These are phyloP conservation scores for Eupithecia exiguata DNA, from an alignment of 2,888 invertebrate genomes.

Conservation along the genomic window DNA sequence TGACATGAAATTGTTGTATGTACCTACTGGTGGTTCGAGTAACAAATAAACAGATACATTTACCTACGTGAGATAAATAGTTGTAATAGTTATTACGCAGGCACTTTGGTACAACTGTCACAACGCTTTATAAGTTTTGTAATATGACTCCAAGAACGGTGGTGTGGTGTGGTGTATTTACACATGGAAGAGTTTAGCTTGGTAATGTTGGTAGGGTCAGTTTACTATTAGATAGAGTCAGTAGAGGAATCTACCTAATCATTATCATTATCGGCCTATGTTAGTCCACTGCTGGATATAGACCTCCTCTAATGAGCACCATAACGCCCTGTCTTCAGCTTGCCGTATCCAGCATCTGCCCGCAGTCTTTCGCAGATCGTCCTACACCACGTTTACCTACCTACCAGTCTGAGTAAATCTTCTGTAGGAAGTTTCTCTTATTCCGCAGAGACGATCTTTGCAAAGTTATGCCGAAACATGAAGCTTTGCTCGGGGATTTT, in stretches of 20 bases:
- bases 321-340: too few relatives aligned
- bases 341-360: too few relatives aligned
- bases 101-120: background rate
- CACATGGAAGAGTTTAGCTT: background rate
- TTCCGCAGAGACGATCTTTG: background rate
- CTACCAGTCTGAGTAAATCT: background rate
- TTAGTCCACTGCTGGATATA: too few relatives aligned
- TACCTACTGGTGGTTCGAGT: background rate
- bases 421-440: conserved; percentile 1
- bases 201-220: background rate
- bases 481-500: conserved; percentile 4
- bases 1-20: background rate
- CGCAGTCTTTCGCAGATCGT: too few relatives aligned
- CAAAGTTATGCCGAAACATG: conserved; percentile 25
- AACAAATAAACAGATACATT: background rate
- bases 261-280: too few relatives aligned
- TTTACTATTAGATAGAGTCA: background rate
- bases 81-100: background rate
- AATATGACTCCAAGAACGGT: background rate
- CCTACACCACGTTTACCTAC: background rate
- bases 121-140: background rate
- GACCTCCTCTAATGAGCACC: too few relatives aligned
- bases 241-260: background rate
- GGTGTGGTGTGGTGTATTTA: background rate
- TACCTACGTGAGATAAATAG: background rate